Evolutionary conservation across 2,797 vertebrate genomes (phyloP).

Genomic region (Atherinosoma microstoma): DNA sequence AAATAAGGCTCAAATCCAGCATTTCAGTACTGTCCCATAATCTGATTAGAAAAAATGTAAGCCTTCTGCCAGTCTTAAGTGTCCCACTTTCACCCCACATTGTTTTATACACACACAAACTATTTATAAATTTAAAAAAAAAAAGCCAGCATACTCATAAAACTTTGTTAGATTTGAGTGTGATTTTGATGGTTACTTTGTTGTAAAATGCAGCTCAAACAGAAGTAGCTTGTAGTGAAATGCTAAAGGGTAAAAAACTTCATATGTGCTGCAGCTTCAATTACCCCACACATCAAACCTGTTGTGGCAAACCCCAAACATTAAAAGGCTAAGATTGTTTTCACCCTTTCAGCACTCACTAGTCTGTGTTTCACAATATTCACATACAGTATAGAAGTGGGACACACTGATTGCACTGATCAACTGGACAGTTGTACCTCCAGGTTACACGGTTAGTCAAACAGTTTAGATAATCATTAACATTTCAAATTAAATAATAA

Average conservation of each 20-base stretch:
- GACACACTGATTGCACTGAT: constrained; percentile 34
- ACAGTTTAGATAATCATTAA: constrained; percentile 48
- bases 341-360: neutral
- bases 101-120: neutral
- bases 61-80: constrained; percentile 14
- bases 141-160: neutral
- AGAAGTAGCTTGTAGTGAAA: neutral
- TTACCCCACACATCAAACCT: neutral
- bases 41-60: constrained; percentile 36
- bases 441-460: constrained; percentile 6
- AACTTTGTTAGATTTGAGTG: neutral
- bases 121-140: neutral
- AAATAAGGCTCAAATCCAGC: constrained; percentile 70
- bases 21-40: constrained; percentile 45
- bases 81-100: constrained; percentile 27
- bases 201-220: neutral
- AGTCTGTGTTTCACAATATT: neutral
- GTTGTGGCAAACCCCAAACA: neutral
- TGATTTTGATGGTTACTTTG: neutral
- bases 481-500: constrained; percentile 56
- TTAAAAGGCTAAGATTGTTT: constrained; percentile 9
- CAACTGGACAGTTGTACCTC: constrained; percentile 38
- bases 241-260: neutral
- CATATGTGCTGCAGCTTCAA: neutral
- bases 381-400: constrained; percentile 24